A percentile compares a stretch with the other conserved stretches of the same genome.
Evolutionary conservation across 2,113 vertebrate genomes (phyloP).

Genomic region (Falcunculus frontatus): DNA sequence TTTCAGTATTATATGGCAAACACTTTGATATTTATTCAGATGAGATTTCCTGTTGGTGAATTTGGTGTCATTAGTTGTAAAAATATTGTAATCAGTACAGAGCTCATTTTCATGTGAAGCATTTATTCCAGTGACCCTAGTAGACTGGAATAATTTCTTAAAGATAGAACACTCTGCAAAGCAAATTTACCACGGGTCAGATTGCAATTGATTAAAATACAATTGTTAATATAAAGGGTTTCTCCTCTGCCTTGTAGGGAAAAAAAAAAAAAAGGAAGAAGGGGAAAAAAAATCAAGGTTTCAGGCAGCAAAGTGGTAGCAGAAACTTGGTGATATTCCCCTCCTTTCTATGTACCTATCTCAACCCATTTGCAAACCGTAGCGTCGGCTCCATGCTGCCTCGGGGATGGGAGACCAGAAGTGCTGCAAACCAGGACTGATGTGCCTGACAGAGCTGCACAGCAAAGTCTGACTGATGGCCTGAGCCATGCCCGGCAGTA

Average conservation of each 20-base stretch:
- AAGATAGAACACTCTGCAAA: not conserved
- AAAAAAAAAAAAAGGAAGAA: no score
- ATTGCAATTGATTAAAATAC: not conserved
- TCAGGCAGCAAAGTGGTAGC: not conserved
- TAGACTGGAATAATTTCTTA: not conserved
- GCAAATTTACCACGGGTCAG: not conserved
- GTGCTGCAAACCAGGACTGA: conserved; percentile 40
- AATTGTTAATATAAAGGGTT: not conserved
- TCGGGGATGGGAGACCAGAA: not conserved
- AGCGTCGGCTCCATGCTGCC: accelerated
- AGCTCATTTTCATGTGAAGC: not conserved
- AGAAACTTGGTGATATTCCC: not conserved
- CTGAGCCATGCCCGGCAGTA: conserved; percentile 4
- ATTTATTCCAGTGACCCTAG: not conserved
- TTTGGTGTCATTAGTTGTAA: not conserved
- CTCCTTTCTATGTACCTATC: not conserved
- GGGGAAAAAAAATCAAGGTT: not conserved
- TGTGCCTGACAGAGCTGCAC: conserved; percentile 30
- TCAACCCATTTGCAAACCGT: not conserved
- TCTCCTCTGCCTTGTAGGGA: not conserved
- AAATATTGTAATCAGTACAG: not conserved
- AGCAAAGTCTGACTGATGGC: conserved; percentile 3
- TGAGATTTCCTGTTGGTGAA: not conserved
- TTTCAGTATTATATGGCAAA: not conserved
- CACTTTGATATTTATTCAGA: not conserved